phyloP scores from a whole-genome alignment of 2,797 vertebrate genomes.

The Pangasius djambal region DNA sequence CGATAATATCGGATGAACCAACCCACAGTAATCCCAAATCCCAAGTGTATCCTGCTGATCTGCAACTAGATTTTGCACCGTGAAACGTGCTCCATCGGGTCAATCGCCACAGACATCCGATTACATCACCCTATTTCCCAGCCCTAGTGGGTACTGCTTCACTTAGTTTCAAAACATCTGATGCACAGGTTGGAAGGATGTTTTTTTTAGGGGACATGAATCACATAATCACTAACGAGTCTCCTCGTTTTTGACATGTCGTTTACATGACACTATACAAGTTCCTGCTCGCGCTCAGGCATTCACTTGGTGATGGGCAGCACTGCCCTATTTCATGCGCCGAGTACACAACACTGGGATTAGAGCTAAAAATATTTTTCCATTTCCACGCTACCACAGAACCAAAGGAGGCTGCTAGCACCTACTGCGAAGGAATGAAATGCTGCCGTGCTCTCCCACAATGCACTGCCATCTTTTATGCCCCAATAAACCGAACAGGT shows the following conservation, averaged over 20 bases:
- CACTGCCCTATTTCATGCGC: constrained; percentile 17
- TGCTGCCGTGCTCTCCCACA: constrained; percentile 20
- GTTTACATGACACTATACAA: neutral
- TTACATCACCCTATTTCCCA: neutral
- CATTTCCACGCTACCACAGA: constrained; percentile 37
- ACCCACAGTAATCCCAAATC: neutral
- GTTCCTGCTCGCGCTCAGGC: neutral
- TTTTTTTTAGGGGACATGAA: neutral
- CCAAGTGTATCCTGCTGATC: neutral
- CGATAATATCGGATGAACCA: neutral
- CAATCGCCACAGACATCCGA: neutral
- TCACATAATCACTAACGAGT: too few species aligned
- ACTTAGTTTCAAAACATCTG: neutral
- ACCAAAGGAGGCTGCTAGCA: constrained; percentile 19
- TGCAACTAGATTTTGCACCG: neutral
- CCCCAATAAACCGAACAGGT: constrained; percentile 30
- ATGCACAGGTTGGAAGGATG: neutral
- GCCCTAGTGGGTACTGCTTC: neutral
- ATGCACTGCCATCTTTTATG: constrained; percentile 32
- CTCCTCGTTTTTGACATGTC: too few species aligned
- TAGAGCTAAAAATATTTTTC: constrained; percentile 53
- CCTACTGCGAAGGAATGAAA: constrained; percentile 45
- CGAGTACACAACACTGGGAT: constrained; percentile 39
- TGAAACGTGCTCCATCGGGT: neutral
- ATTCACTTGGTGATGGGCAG: constrained; percentile 6